phyloP scores from a whole-genome alignment of 64 coral and sea anemone species.

The Catalaphyllia jardinei region DNA sequence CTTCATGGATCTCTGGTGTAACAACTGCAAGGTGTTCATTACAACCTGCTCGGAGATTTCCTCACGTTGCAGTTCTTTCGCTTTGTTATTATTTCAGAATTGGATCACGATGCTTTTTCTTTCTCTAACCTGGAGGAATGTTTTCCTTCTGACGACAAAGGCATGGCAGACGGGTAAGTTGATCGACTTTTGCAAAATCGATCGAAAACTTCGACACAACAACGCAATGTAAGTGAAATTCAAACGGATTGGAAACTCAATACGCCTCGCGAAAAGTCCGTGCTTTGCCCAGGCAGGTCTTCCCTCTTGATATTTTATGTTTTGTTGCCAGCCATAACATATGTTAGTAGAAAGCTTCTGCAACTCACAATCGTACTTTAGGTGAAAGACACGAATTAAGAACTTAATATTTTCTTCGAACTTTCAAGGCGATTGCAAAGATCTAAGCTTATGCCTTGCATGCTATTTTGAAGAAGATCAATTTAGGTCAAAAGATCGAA shows the following conservation, averaged over 20 bases:
- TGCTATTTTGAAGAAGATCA: no score
- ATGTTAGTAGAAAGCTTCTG: background rate
- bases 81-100: slow-evolving; percentile 1
- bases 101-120: slow-evolving; percentile 3
- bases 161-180: slow-evolving; percentile 22
- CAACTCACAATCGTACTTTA: no score
- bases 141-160: slow-evolving; percentile 5
- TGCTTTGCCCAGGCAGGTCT: background rate
- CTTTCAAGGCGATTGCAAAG: no score
- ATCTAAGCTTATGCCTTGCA: no score
- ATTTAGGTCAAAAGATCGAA: no score
- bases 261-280: background rate
- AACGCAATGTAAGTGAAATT: background rate
- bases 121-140: slow-evolving; percentile 10
- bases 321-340: background rate
- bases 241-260: background rate
- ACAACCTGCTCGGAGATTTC: background rate
- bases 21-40: background rate
- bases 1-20: background rate
- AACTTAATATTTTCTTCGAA: no score
- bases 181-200: background rate
- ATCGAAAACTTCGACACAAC: background rate
- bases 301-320: background rate
- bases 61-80: background rate
- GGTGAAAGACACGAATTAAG: no score